A percentile compares a stretch with the other conserved stretches of the same genome.
Conservation (phyloP, 2,888 invertebrate species). For the Pseudococcus jackbeardsleyi region DNA sequence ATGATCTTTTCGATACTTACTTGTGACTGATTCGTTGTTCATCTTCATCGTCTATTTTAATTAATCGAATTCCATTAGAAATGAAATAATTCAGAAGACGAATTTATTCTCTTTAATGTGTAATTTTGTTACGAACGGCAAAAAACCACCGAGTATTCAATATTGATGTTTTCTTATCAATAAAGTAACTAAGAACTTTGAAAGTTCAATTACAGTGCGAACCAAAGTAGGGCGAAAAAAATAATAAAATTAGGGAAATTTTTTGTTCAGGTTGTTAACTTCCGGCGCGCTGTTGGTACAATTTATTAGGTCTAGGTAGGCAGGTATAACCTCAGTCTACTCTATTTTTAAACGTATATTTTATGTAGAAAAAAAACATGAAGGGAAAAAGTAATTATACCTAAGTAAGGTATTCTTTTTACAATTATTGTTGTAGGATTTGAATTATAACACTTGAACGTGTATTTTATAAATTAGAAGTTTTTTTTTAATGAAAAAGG, state of each 20-base stretch:
- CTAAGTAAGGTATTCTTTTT: not conserved
- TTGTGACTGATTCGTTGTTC: not conserved
- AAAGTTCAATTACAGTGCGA: conserved; percentile 16
- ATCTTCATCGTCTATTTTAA: not conserved
- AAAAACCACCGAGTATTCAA: not conserved
- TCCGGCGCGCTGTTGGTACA: not conserved
- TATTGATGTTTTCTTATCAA: conserved; percentile 7
- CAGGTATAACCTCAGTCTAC: not conserved
- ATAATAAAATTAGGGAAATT: not conserved
- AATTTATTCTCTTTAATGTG: not conserved
- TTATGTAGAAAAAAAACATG: not conserved
- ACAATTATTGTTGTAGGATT: not conserved
- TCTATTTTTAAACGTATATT: not conserved
- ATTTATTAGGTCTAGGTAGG: not conserved
- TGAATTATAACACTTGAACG: not conserved
- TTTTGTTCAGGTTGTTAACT: not conserved
- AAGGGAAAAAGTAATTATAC: not conserved
- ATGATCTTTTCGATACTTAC: not conserved
- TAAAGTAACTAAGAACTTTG: not conserved
- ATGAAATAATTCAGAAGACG: not conserved
- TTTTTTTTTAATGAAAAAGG: not conserved
- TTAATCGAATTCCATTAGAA: not conserved
- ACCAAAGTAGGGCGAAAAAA: not conserved
- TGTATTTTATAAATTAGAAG: not conserved
- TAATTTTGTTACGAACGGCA: not conserved